Evolutionary conservation across 2,113 vertebrate species (phyloP).

Genomic region (Gymnobelideus leadbeateri): DNA sequence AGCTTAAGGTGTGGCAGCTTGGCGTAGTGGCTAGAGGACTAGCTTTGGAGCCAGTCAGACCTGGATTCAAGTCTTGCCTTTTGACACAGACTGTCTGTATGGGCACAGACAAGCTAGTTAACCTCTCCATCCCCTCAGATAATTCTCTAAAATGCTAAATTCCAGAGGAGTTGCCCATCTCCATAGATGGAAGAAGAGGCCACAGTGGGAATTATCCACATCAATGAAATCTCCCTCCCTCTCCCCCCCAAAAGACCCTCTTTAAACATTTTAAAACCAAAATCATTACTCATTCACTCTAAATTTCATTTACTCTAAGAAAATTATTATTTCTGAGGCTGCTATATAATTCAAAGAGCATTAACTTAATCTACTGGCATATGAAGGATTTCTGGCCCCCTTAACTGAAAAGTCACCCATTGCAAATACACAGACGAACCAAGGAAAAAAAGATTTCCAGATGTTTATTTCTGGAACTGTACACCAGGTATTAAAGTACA

Average conservation of each 20-base stretch:
- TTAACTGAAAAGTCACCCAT: constrained; percentile 17
- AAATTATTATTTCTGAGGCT: background rate
- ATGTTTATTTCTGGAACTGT: constrained; percentile 99
- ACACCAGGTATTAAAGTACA: constrained; percentile 99
- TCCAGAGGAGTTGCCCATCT: background rate
- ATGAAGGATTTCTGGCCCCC: background rate
- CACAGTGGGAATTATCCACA: background rate
- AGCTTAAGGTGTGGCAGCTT: background rate
- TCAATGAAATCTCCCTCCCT: background rate
- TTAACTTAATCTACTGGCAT: background rate
- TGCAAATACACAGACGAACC: constrained; percentile 76
- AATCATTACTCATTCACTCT: background rate
- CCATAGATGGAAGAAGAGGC: background rate
- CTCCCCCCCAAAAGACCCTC: background rate
- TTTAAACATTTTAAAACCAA: background rate
- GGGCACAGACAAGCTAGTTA: background rate
- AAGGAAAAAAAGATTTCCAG: constrained; percentile 92
- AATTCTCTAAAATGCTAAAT: background rate
- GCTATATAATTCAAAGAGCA: constrained; percentile 33
- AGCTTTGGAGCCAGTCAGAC: background rate
- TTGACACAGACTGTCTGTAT: background rate
- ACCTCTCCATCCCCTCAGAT: background rate
- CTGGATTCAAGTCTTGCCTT: background rate
- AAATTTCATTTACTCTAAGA: background rate
- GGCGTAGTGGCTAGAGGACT: background rate